These are phyloP conservation scores for Andinoacara biseriatus DNA, from an alignment of 2,113 vertebrate species.

Conservation along the genomic window DNA sequence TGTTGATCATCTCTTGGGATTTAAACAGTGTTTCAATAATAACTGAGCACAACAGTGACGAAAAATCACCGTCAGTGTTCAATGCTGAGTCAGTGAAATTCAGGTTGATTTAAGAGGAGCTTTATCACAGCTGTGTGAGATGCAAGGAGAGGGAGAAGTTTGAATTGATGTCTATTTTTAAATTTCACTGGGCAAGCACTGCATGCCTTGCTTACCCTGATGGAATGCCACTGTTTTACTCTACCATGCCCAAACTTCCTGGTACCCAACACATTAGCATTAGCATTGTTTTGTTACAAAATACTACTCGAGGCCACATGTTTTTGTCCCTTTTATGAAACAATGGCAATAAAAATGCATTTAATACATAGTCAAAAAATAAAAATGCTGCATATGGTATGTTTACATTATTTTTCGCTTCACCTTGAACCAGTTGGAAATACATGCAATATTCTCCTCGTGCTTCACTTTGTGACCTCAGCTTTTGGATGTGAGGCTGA, in stretches of 20 bases:
- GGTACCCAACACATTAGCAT: not conserved
- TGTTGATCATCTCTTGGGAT: not conserved
- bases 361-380: not conserved
- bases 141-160: not conserved
- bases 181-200: not conserved
- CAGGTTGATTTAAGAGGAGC: not conserved
- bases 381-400: not conserved
- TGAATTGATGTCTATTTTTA: not conserved
- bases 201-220: not conserved
- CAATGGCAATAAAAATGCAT: not conserved
- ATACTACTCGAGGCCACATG: not conserved
- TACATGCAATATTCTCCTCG: not conserved
- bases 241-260: not conserved
- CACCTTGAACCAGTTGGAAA: slow-evolving; percentile 7
- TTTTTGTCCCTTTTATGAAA: not conserved
- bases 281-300: not conserved
- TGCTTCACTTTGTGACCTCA: slow-evolving; percentile 14
- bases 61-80: not conserved
- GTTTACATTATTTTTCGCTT: not conserved
- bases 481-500: slow-evolving; percentile 42
- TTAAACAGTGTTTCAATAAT: not conserved
- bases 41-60: accelerated
- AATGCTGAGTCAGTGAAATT: not conserved
- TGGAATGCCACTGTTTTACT: too few relatives aligned
- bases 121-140: too few relatives aligned